A percentile compares a stretch with the other conserved stretches of the same genome.
phyloP scores from a whole-genome alignment of 2,888 invertebrate genomes.

The Serrognathus titanus region DNA sequence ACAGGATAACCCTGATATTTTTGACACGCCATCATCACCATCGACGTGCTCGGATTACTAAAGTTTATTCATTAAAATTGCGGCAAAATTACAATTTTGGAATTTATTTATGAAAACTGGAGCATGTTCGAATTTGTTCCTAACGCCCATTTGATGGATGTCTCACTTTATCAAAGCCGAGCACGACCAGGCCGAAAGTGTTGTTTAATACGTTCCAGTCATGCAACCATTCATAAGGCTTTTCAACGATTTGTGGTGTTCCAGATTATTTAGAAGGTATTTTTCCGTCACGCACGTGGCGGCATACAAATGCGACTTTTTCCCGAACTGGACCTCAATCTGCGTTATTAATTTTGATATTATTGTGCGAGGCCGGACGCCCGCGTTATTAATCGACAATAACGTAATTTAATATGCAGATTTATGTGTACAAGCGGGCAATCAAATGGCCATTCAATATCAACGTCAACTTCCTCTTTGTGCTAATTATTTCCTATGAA shows the following conservation, averaged over 20 bases:
- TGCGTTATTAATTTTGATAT: too few species aligned
- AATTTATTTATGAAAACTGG: too few species aligned
- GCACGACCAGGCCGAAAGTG: conserved; percentile 4
- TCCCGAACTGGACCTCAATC: too few species aligned
- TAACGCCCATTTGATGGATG: conserved; percentile 6
- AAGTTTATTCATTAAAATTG: too few species aligned
- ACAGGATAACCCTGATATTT: not conserved
- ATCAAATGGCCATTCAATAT: not conserved
- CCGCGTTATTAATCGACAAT: not conserved
- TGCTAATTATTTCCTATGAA: too few species aligned
- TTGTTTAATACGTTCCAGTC: conserved; percentile 2
- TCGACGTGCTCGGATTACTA: not conserved
- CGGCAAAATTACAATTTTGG: too few species aligned
- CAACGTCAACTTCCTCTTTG: not conserved
- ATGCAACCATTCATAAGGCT: conserved; percentile 1
- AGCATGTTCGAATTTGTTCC: not conserved
- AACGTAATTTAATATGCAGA: not conserved
- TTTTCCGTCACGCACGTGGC: not conserved
- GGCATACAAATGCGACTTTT: not conserved
- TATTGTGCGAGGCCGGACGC: not conserved
- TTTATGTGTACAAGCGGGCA: not conserved
- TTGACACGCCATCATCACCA: not conserved
- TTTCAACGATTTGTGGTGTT: not conserved
- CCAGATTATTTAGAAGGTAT: not conserved
- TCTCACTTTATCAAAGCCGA: conserved; percentile 6